These are phyloP conservation scores for Garra rufa DNA, from an alignment of 2,113 vertebrate species.

Conservation along the genomic window DNA sequence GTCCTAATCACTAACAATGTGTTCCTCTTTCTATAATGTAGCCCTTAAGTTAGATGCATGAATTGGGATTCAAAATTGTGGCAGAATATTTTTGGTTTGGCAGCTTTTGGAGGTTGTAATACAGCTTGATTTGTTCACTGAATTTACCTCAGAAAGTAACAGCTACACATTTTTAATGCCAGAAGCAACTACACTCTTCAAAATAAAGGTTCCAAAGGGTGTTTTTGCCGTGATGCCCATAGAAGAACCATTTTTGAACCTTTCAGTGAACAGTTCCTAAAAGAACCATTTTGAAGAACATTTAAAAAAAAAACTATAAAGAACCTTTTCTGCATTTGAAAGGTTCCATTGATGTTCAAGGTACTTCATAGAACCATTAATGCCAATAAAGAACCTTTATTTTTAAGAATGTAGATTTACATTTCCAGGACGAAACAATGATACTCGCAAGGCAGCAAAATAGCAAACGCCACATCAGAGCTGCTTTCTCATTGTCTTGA, in stretches of 20 bases:
- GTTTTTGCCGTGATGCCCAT: no score
- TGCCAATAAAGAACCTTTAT: no score
- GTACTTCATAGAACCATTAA: no score
- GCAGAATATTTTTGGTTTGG: neutral
- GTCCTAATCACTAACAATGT: constrained; percentile 46
- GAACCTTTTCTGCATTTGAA: no score
- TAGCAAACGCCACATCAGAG: neutral
- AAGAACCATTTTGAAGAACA: no score
- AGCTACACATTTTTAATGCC: neutral
- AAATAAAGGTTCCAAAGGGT: no score
- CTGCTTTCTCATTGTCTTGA: neutral
- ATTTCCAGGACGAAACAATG: neutral
- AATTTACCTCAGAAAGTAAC: neutral
- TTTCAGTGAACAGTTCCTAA: no score
- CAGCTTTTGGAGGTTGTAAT: neutral
- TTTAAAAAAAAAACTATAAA: no score
- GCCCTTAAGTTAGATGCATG: constrained; percentile 18
- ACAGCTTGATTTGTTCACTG: neutral
- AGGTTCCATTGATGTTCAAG: no score
- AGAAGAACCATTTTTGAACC: no score
- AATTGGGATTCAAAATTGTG: constrained; percentile 22
- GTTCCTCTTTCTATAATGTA: constrained; percentile 36
- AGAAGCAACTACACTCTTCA: neutral
- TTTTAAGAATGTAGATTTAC: no score
- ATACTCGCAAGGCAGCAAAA: neutral